Base-by-base conservation (phyloP, 1,140 invertebrate genomes). In the Eupristina koningsbergeri region DNA sequence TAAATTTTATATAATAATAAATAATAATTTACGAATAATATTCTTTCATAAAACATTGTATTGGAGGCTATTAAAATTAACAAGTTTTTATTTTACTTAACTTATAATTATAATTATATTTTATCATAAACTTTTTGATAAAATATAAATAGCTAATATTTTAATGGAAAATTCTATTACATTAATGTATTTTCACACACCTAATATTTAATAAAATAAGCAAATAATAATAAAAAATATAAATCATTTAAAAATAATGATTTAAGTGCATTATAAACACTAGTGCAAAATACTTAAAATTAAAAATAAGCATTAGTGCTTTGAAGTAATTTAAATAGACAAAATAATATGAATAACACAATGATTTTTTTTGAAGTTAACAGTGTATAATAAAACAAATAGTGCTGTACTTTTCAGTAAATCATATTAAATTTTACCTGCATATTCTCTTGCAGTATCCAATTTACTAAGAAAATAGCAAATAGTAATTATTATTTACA, bases 391-490 rank as follows among this genome's bases (percentile, higher is more conserved):
- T n/a, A 58, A 6, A 58, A 58, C 9, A 50, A 78, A 50, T 26
- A 26, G 39, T 84, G 50, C n/a, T 67, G 22, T 84, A 63, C 63
- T 45, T 78, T 19, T 75, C 63, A 58, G 64, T 34, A 75, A 83
- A 71, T 26, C 63, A 53, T 67, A 79, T 34, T 67, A 41, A 79
- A 81, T 79, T 83, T 89, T 91, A 92, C 91, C 91, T 92, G 90
- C 87, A 85, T 88, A 89, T 78, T 87, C 86, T 86, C 87, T 89
- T 76, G 89, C 90, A 84, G 87, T 89, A 80, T 89, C 89, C 67
- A 89, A 86, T 88, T 92, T 90, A 88, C 92, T 92, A 85, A 69
- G 61, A 78, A 73, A 83, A 87, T 83, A 76, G 86, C 85, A 82
- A 86, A 87, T 31, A 50, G 63, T 53, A 77, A 86, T 50, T 69